A percentile compares a stretch with the other conserved stretches of the same genome.
Evolutionary conservation across 2,797 vertebrate genomes (phyloP).

Genomic region (Selene dorsalis): DNA sequence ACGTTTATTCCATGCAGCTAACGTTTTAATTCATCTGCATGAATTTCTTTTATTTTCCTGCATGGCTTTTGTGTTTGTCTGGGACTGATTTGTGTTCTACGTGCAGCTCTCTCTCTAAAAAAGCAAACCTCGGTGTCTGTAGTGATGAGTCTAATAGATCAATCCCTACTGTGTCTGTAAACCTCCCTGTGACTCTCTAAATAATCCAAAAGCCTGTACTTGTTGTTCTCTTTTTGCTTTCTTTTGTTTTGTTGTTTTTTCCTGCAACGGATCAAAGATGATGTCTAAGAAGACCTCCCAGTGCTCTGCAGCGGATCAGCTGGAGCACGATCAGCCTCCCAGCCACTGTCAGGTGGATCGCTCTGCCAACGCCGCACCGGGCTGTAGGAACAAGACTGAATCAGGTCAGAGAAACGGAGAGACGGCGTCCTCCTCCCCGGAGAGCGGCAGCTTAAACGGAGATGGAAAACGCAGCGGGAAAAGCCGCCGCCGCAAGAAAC

Average conservation of each 20-base stretch:
- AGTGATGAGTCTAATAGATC: conserved; percentile 26
- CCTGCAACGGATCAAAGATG: conserved; percentile 74
- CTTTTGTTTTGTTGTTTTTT: conserved; percentile 34
- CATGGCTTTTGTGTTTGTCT: conserved; percentile 48
- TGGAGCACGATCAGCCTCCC: conserved; percentile 55
- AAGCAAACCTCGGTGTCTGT: conserved; percentile 15
- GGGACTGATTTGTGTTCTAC: conserved; percentile 27
- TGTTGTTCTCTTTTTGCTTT: conserved; percentile 66
- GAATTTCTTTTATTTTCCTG: conserved; percentile 22
- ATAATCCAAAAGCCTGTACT: conserved; percentile 79
- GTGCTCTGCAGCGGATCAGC: conserved; percentile 63
- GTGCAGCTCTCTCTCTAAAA: neutral
- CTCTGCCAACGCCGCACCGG: conserved; percentile 23
- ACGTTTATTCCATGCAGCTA: neutral
- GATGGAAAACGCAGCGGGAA: conserved; percentile 75
- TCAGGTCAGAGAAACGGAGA: conserved; percentile 70
- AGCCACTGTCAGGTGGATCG: conserved; percentile 53
- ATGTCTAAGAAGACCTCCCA: conserved; percentile 78
- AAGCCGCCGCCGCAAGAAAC: conserved; percentile 76
- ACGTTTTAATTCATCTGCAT: conserved; percentile 38
- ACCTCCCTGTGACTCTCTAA: conserved; percentile 63
- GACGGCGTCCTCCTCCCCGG: conserved; percentile 73
- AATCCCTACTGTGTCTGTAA: conserved; percentile 60
- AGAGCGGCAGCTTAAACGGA: conserved; percentile 75
- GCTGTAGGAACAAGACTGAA: conserved; percentile 49